Percentiles rank a stretch among this genome's conserved stretches.
phyloP scores from a whole-genome alignment of 2,888 invertebrate genomes.

The Drosophila barbarae region DNA sequence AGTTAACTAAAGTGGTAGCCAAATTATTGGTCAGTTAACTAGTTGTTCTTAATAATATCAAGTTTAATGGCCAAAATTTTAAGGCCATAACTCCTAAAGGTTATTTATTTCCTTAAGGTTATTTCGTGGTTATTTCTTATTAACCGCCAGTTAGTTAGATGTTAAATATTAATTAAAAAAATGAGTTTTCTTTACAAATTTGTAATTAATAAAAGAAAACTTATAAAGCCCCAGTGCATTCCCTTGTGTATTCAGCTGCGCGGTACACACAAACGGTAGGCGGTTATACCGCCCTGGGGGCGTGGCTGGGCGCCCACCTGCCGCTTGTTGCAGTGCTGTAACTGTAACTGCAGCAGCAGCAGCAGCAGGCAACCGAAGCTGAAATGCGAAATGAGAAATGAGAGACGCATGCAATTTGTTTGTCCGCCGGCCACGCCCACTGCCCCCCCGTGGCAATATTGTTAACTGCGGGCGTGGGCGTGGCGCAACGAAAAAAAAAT shows the following conservation, averaged over 20 bases:
- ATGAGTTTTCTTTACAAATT: neutral
- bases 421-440: conserved; percentile 44
- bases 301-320: conserved; percentile 31
- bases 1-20: too few species aligned
- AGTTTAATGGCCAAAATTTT: too few species aligned
- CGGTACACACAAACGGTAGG: neutral
- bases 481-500: conserved; percentile 27
- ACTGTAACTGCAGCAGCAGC: conserved; percentile 18
- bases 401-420: conserved; percentile 63
- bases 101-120: too few species aligned
- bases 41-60: too few species aligned
- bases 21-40: too few species aligned
- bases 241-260: neutral
- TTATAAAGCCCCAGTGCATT: neutral
- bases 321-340: conserved; percentile 46
- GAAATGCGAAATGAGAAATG: conserved; percentile 15
- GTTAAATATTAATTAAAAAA: too few species aligned
- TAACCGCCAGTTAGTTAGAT: too few species aligned
- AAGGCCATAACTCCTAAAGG: too few species aligned
- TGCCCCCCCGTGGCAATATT: conserved; percentile 38
- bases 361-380: conserved; percentile 13
- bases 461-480: conserved; percentile 25
- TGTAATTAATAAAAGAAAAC: neutral
- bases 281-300: conserved; percentile 7
- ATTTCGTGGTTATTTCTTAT: too few species aligned